Base-by-base conservation (phyloP, 2,113 vertebrate genomes). In the Collichthys lucidus region DNA sequence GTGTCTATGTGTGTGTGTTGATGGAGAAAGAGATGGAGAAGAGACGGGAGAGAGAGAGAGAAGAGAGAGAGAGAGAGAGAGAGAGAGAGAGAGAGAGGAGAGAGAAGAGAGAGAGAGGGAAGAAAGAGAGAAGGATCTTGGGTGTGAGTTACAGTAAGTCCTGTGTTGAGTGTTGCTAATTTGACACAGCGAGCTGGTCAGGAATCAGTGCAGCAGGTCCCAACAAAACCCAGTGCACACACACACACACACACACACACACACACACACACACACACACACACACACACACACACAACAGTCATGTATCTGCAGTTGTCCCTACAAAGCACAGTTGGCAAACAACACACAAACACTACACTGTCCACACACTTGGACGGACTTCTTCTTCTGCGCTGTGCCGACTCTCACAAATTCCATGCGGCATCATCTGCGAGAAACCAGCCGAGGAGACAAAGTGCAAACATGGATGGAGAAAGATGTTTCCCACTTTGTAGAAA, bases 131-230 rank as follows among this genome's bases (percentile, higher is more conserved):
- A 78, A n/a, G n/a, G n/a, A n/a, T 67, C 66, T 46, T 86, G 71
- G 83, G 90, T 86, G 74, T 91, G 57, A 84, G 81, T 89, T 90
- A 85, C 86, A 85, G 81, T 79, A 85, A 83, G 86, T 91, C 87
- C 87, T 89, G 87, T 84, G 76, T 87, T 82, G 73, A 89, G 88
- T 85, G 83, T 77, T 86, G 89, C 84, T 93, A 90, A 89, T 86
- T 83, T 88, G 88, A 93, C 86, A 90, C 87, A 78, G 80, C 65
- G 82, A 86, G 82, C 87, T 86, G 86, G 60, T 87, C 86, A 83
- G 85, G 80, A 87, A 80, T 84, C 84, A 83, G 80, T 81, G 82
- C 85, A 83, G 83, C 74, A 82, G 80, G 81, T 82, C 83, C 52
- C 50, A 73, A 88, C 83, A 87, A 78, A 40, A 84, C 55, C 49